Percentiles rank a stretch among this genome's conserved stretches.
Evolutionary conservation across 2,113 vertebrate genomes (phyloP).

Genomic region (Cynopterus brachyotis): DNA sequence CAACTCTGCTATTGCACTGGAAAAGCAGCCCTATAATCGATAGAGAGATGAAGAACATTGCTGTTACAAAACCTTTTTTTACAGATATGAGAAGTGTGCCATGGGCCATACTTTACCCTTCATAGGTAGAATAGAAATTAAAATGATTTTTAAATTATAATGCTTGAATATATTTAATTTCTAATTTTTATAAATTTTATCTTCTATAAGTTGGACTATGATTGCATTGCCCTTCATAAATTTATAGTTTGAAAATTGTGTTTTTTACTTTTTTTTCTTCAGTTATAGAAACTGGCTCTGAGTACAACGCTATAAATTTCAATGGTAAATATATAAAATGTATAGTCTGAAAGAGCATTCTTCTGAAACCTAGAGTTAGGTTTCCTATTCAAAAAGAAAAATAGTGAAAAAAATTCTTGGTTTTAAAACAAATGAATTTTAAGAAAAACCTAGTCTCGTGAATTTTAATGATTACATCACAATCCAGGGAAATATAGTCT

Average conservation of each 20-base stretch:
- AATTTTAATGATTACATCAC: background rate
- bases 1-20: background rate
- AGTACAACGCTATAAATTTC: background rate
- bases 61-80: background rate
- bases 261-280: background rate
- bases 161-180: background rate
- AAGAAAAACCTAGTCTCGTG: background rate
- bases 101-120: background rate
- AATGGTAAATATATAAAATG: background rate
- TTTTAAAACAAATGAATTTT: background rate
- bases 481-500: background rate
- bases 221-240: background rate
- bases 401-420: background rate
- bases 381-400: slow-evolving; percentile 20
- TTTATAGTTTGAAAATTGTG: background rate
- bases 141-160: background rate
- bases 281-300: background rate
- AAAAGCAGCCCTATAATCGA: background rate
- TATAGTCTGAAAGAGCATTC: background rate
- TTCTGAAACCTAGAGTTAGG: background rate
- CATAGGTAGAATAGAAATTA: background rate
- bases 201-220: background rate
- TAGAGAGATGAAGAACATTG: background rate
- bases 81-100: background rate
- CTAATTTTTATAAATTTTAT: background rate